A percentile compares a stretch with the other conserved stretches of the same genome.
Evolutionary conservation across 2,888 invertebrate species (phyloP).

Genomic region (Troglohyphantes excavatus): DNA sequence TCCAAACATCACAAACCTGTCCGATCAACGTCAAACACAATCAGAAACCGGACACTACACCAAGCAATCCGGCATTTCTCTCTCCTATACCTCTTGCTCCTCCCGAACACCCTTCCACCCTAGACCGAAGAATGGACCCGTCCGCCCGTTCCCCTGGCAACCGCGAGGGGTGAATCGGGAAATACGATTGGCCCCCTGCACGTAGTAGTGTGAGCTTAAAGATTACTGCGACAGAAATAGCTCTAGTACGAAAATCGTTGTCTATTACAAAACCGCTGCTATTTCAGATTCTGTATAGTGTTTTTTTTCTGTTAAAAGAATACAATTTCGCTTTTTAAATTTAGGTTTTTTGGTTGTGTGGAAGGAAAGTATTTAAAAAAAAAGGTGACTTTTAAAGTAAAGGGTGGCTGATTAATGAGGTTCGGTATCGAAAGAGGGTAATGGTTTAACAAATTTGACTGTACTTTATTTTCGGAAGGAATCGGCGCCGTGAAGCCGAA

Average conservation of each 20-base stretch:
- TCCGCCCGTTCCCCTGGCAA: conserved; percentile 59
- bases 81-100: conserved; percentile 28
- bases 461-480: background rate
- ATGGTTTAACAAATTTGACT: background rate
- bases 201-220: conserved; percentile 74
- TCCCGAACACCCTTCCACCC: background rate
- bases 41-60: conserved; percentile 52
- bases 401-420: background rate
- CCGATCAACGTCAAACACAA: conserved; percentile 54
- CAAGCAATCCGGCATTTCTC: conserved; percentile 7
- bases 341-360: background rate
- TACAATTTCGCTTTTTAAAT: background rate
- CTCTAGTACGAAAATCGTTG: conserved; percentile 60
- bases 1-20: conserved; percentile 33
- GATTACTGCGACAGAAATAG: conserved; percentile 77
- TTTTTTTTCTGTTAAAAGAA: background rate
- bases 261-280: conserved; percentile 66
- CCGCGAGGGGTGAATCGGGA: conserved; percentile 60
- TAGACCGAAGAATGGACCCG: conserved; percentile 18
- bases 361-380: background rate
- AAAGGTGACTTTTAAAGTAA: background rate
- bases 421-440: background rate
- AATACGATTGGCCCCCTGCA: conserved; percentile 71
- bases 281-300: conserved; percentile 20
- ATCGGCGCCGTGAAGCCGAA: background rate